Percentiles rank a stretch among this genome's conserved stretches.
phyloP scores from a whole-genome alignment of 2,113 vertebrate genomes.

The Passer domesticus region DNA sequence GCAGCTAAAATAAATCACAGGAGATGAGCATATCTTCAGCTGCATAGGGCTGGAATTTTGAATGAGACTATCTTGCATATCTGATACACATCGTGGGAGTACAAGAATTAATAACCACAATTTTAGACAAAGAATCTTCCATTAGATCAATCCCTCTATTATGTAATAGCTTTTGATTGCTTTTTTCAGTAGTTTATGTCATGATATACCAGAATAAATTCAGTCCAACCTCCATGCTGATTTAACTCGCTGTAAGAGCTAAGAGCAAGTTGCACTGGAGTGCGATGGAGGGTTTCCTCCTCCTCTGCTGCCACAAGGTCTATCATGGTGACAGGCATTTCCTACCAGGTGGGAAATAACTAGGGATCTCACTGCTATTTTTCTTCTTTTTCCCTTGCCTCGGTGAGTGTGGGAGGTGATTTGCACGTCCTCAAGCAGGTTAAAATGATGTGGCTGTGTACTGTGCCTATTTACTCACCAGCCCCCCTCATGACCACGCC shows the following conservation, averaged over 20 bases:
- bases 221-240: not conserved
- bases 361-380: not conserved
- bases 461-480: not conserved
- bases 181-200: not conserved
- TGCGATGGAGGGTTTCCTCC: not conserved
- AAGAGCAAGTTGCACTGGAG: not conserved
- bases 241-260: not conserved
- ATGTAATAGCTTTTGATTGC: not conserved
- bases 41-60: not conserved
- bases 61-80: not conserved
- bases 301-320: not conserved
- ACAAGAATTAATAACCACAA: not conserved
- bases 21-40: not conserved
- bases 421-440: not conserved
- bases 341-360: not conserved
- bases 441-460: not conserved
- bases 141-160: not conserved
- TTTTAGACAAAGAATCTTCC: not conserved
- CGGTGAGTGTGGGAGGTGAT: not conserved
- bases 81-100: not conserved
- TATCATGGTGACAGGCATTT: not conserved
- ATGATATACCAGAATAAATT: not conserved
- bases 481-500: fast-evolving
- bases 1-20: conserved; percentile 9
- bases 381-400: not conserved